phyloP scores from a whole-genome alignment of 2,888 invertebrate genomes.

The Phlogophora meticulosa region DNA sequence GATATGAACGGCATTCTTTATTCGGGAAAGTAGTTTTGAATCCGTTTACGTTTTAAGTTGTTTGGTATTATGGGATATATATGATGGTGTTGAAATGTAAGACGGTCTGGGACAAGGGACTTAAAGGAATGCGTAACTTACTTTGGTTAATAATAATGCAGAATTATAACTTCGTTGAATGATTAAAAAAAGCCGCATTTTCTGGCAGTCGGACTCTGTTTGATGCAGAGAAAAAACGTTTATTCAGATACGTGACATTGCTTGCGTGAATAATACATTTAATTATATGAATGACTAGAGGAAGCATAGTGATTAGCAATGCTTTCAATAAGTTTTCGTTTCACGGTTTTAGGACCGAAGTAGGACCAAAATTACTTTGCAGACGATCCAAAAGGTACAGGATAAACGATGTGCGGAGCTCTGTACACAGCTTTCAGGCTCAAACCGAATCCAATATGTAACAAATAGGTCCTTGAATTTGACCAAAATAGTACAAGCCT shows the following conservation, averaged over 20 bases:
- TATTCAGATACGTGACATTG: too few species aligned
- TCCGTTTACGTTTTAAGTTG: constrained; percentile 19
- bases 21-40: constrained; percentile 61
- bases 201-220: not conserved
- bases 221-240: not conserved
- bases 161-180: not conserved
- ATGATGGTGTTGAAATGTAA: constrained; percentile 6
- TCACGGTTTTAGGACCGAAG: not conserved
- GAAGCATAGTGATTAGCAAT: too few species aligned
- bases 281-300: too few species aligned
- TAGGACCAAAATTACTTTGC: not conserved
- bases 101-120: not conserved
- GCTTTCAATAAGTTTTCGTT: not conserved
- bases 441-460: constrained; percentile 4
- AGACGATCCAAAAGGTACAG: not conserved
- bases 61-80: constrained; percentile 28
- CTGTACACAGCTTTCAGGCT: not conserved
- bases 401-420: not conserved
- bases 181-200: not conserved
- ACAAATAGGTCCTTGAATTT: constrained; percentile 7
- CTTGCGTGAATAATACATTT: too few species aligned
- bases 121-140: too few species aligned
- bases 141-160: not conserved
- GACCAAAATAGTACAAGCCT: constrained; percentile 21
- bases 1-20: constrained; percentile 65